phyloP scores from a whole-genome alignment of 2,797 vertebrate genomes.

The Hephaestus fuliginosus region DNA sequence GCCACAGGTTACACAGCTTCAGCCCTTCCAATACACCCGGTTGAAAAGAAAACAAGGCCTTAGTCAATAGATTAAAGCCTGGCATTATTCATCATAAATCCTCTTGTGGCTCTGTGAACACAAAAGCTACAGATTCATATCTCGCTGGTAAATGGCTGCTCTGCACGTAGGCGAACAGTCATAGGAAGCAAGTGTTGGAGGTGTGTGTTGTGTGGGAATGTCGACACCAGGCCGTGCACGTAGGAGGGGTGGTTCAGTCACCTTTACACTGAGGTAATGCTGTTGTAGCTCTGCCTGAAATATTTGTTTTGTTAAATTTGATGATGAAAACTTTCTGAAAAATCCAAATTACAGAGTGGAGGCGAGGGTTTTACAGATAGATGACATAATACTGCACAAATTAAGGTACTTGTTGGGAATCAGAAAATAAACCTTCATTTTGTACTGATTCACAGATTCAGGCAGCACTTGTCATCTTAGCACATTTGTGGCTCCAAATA shows the following conservation, averaged over 20 bases:
- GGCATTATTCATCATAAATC: slow-evolving; percentile 24
- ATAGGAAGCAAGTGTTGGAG: slow-evolving; percentile 42
- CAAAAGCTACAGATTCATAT: slow-evolving; percentile 38
- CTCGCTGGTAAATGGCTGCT: slow-evolving; percentile 17
- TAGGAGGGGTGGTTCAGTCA: slow-evolving; percentile 42
- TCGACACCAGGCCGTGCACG: slow-evolving; percentile 28
- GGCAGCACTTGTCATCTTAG: background rate
- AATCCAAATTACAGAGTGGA: background rate
- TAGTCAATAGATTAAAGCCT: slow-evolving; percentile 34
- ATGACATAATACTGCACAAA: background rate
- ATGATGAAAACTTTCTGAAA: slow-evolving; percentile 9
- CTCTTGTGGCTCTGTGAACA: slow-evolving; percentile 17
- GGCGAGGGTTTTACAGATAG: background rate
- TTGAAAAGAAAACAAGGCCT: slow-evolving; percentile 40
- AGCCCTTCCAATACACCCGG: slow-evolving; percentile 36
- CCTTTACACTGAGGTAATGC: slow-evolving; percentile 49
- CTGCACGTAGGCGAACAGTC: slow-evolving; percentile 26
- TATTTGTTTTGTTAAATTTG: slow-evolving; percentile 34
- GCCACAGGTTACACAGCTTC: slow-evolving; percentile 38
- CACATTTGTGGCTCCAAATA: background rate
- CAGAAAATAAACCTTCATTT: background rate
- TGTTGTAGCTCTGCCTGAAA: slow-evolving; percentile 33
- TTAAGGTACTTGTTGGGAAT: background rate
- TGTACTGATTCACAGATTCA: background rate
- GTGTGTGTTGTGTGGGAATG: slow-evolving; percentile 45